Conservation (phyloP, 2,113 vertebrate species). For the Centropus unirufus region DNA sequence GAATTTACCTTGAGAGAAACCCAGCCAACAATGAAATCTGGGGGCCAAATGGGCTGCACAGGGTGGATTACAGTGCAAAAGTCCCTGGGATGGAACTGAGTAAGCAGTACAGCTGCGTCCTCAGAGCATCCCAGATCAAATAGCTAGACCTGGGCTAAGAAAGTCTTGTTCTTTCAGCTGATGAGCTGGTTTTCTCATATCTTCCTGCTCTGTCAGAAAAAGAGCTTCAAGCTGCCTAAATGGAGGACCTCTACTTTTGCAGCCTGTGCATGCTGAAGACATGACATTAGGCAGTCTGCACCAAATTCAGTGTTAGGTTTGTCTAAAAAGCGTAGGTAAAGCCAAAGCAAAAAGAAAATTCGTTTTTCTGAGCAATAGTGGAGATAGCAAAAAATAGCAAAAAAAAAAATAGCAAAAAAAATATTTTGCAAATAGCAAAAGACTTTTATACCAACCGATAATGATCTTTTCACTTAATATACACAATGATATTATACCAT, state of each 20-base stretch:
- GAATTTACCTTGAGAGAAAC: neutral
- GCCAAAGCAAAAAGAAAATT: neutral
- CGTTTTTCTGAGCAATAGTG: neutral
- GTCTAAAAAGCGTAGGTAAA: neutral
- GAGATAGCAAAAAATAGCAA: no score
- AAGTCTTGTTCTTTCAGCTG: neutral
- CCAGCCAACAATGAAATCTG: neutral
- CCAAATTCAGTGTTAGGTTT: neutral
- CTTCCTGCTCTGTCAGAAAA: neutral
- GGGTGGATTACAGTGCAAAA: neutral
- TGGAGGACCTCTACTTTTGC: neutral
- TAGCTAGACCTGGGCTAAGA: neutral
- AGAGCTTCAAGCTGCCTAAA: neutral
- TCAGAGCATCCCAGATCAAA: neutral
- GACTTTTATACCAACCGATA: neutral
- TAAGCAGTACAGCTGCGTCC: neutral
- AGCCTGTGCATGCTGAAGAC: fast-evolving
- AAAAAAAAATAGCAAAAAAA: no score
- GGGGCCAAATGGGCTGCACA: fast-evolving
- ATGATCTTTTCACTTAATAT: neutral
- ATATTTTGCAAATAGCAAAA: no score
- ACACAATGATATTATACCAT: neutral
- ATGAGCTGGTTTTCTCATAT: neutral
- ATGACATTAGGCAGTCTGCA: neutral
- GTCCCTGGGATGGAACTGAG: neutral